Evolutionary conservation across 1,140 invertebrate species (phyloP), one percentile per base, ranked within the genome.

Genomic region (Penaeus indicus): DNA sequence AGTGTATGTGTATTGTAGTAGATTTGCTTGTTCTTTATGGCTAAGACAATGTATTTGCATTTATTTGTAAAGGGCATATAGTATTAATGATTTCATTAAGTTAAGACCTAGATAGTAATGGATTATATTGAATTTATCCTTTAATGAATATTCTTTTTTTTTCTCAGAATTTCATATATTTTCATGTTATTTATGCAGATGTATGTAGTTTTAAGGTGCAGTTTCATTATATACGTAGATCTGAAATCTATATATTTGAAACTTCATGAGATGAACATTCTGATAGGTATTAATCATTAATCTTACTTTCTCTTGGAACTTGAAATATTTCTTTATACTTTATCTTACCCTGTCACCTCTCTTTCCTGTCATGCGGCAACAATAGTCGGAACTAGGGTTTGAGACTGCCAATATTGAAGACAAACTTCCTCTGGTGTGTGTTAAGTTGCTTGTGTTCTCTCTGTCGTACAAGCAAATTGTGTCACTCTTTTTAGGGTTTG

Each of bases 341-440:
- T 79, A 60, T 79, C 78, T 79, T 60, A 79, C 27, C 22, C 78
- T 79, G 47, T 79, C 78, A 79, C 78, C 61, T 42, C 61, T 25
- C 47, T 60, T 25, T 79, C 78, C 47, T 79, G 78, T n/a, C 78
- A 79, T 79, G 78, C 78, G 78, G 78, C 86, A 60, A 62, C 69
- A 38, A n/a, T 88, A 91, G 90, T 82, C 88, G 85, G 90, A 87
- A 42, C 88, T 91, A 85, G 87, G 87, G 27, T 85, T 91, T 86
- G 90, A 91, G 61, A 86, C 84, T 19, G 88, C 84, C 77, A 85
- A 81, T 85, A 89, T 91, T 85, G 88, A 91, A 69, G 90, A 91
- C 81, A 89, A 90, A 84, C 88, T 91, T 25, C 90, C 90, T 19
- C 89, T 91, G 90, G 90, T 91, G 85, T 86, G 90, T 88, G 80